Evolutionary conservation across 2,888 invertebrate species (phyloP).

Genomic region (Drosophila algonquin): DNA sequence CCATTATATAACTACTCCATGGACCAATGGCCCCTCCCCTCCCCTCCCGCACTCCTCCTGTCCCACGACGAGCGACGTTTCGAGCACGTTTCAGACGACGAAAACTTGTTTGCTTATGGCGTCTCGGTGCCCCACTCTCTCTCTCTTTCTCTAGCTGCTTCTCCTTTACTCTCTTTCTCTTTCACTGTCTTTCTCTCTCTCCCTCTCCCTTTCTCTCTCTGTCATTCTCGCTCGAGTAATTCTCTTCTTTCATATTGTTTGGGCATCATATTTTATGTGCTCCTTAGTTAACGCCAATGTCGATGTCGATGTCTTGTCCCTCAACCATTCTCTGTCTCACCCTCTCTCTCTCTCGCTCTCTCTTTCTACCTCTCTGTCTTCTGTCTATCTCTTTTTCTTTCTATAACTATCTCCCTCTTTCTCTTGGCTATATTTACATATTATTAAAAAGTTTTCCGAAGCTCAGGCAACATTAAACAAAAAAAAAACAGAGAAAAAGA

Average conservation of each 20-base stretch:
- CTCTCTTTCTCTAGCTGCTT: neutral
- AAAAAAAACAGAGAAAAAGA: constrained; percentile 6
- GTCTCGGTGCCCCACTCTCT: constrained; percentile 10
- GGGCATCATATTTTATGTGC: constrained; percentile 71
- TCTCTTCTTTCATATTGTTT: constrained; percentile 69
- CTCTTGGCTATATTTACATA: constrained; percentile 71
- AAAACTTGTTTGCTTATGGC: constrained; percentile 51
- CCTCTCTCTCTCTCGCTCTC: neutral
- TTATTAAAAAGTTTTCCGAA: constrained; percentile 73
- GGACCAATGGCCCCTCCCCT: constrained; percentile 2
- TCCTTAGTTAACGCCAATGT: constrained; percentile 67
- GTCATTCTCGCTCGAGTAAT: constrained; percentile 59
- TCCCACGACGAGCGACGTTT: neutral
- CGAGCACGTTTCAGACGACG: constrained; percentile 48
- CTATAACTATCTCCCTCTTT: constrained; percentile 23
- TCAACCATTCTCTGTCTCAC: constrained; percentile 3
- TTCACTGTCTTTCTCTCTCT: constrained; percentile 41
- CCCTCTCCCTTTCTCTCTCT: neutral
- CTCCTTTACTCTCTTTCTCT: constrained; percentile 34
- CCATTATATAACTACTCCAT: constrained; percentile 62
- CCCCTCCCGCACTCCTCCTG: neutral
- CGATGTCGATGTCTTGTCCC: constrained; percentile 13
- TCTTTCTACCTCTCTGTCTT: neutral
- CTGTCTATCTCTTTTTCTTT: neutral
- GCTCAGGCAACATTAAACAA: constrained; percentile 47